Conservation (phyloP, 2,888 invertebrate species). For the Caenorhabditis japonica region DNA sequence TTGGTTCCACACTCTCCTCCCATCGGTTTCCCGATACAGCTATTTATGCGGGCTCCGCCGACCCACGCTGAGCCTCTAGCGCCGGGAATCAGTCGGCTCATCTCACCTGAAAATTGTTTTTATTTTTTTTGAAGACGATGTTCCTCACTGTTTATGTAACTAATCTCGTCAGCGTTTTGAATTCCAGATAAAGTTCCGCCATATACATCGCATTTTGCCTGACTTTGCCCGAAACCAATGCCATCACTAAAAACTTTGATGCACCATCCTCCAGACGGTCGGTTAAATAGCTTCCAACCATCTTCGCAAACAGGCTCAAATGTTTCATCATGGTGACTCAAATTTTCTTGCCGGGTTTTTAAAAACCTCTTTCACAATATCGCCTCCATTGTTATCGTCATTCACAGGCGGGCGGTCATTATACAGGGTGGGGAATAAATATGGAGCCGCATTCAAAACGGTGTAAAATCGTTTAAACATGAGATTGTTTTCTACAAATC, state of each 20-base stretch:
- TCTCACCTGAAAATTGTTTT: neutral
- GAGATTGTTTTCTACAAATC: too few species aligned
- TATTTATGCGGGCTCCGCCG: neutral
- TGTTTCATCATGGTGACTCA: too few species aligned
- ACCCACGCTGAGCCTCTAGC: slow-evolving; percentile 24
- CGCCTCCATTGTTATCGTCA: too few species aligned
- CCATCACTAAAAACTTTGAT: slow-evolving; percentile 3
- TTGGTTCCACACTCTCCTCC: neutral
- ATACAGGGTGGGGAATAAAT: too few species aligned
- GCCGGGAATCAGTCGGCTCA: neutral
- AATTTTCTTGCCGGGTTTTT: too few species aligned
- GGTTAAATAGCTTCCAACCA: slow-evolving; percentile 30
- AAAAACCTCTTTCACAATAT: too few species aligned
- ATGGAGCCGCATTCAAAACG: too few species aligned
- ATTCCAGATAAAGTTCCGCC: slow-evolving; percentile 19
- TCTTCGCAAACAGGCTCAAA: too few species aligned
- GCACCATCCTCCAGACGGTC: slow-evolving; percentile 29
- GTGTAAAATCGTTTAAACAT: too few species aligned
- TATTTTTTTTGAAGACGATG: too few species aligned
- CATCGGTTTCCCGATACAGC: neutral
- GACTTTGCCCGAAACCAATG: neutral
- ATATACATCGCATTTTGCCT: slow-evolving; percentile 5
- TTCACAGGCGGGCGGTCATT: too few species aligned
- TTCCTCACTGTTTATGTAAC: neutral
- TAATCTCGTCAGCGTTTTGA: slow-evolving; percentile 20